Conservation (phyloP, 2,888 invertebrate genomes). For the Teleiodes luculella region DNA sequence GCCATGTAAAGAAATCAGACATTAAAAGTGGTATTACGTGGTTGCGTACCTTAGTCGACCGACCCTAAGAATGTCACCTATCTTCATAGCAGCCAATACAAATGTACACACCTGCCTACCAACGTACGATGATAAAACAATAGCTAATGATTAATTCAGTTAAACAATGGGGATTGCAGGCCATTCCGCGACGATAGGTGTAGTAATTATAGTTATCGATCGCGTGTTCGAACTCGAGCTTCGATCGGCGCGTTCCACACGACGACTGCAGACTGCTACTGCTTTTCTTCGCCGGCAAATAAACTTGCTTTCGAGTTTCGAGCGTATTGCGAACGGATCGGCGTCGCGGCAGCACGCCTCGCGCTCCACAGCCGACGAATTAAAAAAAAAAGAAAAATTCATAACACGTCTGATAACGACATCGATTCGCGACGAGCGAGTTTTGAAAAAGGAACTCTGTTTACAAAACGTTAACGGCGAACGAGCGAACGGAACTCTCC, state of each 20-base stretch:
- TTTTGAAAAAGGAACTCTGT: conserved; percentile 49
- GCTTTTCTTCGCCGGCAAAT: conserved; percentile 16
- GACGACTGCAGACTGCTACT: conserved; percentile 11
- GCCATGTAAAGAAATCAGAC: no score
- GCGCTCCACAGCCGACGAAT: conserved; percentile 31
- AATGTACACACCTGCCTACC: background rate
- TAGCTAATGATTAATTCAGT: conserved; percentile 5
- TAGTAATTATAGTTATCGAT: background rate
- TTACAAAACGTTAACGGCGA: conserved; percentile 39
- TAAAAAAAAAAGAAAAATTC: conserved; percentile 35
- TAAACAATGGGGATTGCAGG: conserved; percentile 8
- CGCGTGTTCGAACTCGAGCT: conserved; percentile 6
- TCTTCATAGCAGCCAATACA: background rate
- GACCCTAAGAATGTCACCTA: background rate
- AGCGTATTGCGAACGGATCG: conserved; percentile 49
- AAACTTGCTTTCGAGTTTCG: conserved; percentile 16
- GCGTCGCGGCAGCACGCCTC: conserved; percentile 55
- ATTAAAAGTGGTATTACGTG: no score
- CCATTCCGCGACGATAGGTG: conserved; percentile 1
- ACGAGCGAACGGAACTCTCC: conserved; percentile 27
- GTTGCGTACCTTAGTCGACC: no score
- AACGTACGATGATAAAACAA: background rate
- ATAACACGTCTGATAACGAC: conserved; percentile 30
- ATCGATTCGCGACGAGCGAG: conserved; percentile 34
- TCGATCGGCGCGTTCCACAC: conserved; percentile 3